These are phyloP conservation scores for Idaea dimidiata DNA, from an alignment of 2,888 invertebrate species.

Conservation along the genomic window DNA sequence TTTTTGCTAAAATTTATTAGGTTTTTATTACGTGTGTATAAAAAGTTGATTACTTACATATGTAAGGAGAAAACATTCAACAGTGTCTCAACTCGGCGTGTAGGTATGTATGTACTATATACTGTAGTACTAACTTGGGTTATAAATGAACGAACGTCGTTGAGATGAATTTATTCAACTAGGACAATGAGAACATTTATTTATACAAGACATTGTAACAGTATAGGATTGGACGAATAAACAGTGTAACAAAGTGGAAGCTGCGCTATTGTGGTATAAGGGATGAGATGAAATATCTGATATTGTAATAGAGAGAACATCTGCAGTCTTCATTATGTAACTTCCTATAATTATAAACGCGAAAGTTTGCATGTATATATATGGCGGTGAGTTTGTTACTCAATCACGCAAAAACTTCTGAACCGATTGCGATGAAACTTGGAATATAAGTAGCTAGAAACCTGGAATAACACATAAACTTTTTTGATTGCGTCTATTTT, in stretches of 20 bases:
- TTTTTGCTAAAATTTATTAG: conserved; percentile 5
- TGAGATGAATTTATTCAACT: conserved; percentile 27
- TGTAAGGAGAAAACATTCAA: neutral
- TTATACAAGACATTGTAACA: conserved; percentile 15
- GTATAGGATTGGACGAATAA: neutral
- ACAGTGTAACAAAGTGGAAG: neutral
- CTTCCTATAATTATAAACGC: too few species aligned
- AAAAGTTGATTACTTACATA: neutral
- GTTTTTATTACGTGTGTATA: conserved; percentile 8
- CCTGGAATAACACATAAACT: too few species aligned
- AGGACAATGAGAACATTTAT: conserved; percentile 23
- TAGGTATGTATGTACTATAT: too few species aligned
- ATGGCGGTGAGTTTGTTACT: too few species aligned
- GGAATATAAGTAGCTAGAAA: too few species aligned
- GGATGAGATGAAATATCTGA: neutral
- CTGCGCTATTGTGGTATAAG: neutral
- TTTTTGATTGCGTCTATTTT: too few species aligned
- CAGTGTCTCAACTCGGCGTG: neutral
- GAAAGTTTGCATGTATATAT: too few species aligned
- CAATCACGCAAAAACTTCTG: too few species aligned
- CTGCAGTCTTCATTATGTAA: too few species aligned
- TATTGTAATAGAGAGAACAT: neutral
- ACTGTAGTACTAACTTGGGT: neutral
- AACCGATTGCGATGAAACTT: too few species aligned
- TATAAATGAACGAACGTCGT: conserved; percentile 21